Evolutionary conservation across 1,140 invertebrate species (phyloP).

Genomic region (Drosophila guanche): DNA sequence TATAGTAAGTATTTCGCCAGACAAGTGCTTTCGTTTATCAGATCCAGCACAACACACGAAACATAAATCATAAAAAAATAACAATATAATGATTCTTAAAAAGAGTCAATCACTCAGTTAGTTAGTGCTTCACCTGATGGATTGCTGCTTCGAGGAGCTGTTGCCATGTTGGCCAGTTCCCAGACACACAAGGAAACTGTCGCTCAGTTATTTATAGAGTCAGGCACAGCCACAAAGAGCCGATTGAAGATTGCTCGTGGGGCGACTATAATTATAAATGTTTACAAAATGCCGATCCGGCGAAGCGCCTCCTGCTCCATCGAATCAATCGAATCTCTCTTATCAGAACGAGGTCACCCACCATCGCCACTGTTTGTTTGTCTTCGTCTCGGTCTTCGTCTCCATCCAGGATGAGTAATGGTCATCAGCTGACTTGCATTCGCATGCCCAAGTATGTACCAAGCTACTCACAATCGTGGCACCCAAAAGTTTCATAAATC

Average conservation of each 20-base stretch:
- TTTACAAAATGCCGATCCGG: conserved; percentile 21
- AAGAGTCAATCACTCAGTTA: background rate
- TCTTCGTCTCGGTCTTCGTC: conserved; percentile 4
- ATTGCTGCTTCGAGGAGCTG: background rate
- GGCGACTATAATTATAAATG: conserved; percentile 35
- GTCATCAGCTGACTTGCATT: conserved; percentile 49
- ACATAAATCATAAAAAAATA: conserved; percentile 10
- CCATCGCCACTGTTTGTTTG: conserved; percentile 52
- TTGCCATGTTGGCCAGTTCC: conserved; percentile 14
- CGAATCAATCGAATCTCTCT: conserved; percentile 13
- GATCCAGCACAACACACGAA: conserved; percentile 14
- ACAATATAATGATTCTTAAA: background rate
- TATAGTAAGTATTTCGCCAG: conserved; percentile 46
- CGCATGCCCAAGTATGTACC: background rate
- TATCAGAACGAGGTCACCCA: conserved; percentile 59
- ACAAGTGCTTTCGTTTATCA: conserved; percentile 38
- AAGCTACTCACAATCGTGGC: conserved; percentile 13
- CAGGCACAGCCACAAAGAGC: background rate
- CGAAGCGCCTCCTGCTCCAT: background rate
- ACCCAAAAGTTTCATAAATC: conserved; percentile 17
- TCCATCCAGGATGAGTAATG: conserved; percentile 53
- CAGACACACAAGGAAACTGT: background rate
- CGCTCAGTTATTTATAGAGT: conserved; percentile 28
- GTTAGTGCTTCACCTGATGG: background rate
- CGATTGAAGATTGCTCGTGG: conserved; percentile 17